Percentiles rank a stretch among this genome's conserved stretches.
These are phyloP conservation scores for Rachycentron canadum DNA, from an alignment of 2,797 vertebrate genomes.

Conservation along the genomic window DNA sequence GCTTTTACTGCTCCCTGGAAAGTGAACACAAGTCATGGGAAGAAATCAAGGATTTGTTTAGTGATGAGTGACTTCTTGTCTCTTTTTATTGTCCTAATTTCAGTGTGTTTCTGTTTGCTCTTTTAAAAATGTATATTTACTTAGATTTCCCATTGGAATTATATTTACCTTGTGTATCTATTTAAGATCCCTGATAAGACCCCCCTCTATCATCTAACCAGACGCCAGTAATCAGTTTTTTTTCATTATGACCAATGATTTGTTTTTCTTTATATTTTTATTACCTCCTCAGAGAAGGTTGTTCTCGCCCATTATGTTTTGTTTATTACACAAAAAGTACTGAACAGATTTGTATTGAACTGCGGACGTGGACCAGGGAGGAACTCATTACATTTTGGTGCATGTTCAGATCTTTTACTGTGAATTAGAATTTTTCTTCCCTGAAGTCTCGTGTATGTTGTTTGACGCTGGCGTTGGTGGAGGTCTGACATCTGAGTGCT, in stretches of 20 bases:
- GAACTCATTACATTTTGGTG: no score
- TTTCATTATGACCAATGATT: background rate
- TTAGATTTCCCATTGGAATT: background rate
- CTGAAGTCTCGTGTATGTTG: no score
- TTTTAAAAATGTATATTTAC: background rate
- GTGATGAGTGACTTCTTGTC: background rate
- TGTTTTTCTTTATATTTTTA: no score
- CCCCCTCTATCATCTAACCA: background rate
- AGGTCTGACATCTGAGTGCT: no score
- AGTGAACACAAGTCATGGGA: background rate
- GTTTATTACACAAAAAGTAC: no score
- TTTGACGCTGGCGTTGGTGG: no score
- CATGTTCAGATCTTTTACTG: no score
- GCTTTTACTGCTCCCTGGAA: conserved; percentile 57
- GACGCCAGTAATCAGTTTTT: background rate
- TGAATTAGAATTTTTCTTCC: no score
- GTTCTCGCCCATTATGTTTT: no score
- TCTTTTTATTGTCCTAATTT: background rate
- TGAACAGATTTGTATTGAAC: no score
- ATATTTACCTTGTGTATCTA: background rate
- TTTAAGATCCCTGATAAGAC: background rate
- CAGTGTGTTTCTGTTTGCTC: background rate
- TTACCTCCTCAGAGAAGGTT: no score
- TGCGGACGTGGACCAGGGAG: no score
- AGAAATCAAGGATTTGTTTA: background rate